Evolutionary conservation across 2,888 invertebrate genomes (phyloP).

Genomic region (Brachyptera putata): DNA sequence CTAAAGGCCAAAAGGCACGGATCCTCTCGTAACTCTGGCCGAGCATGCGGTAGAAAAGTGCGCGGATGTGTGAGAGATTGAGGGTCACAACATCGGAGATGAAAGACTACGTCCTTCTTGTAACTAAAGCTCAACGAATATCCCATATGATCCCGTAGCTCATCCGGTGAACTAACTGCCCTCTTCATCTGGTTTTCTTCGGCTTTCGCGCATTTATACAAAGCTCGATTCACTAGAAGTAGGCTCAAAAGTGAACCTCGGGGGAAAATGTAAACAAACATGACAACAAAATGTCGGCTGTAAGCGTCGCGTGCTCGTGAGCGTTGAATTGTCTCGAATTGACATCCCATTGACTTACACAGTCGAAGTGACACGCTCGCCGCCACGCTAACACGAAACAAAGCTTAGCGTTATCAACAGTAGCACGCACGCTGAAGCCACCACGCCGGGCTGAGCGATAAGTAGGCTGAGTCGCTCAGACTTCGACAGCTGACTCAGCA

Average conservation of each 20-base stretch:
- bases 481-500: too few species aligned
- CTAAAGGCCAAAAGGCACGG: slow-evolving; percentile 19
- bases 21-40: slow-evolving; percentile 20
- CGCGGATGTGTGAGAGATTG: slow-evolving; percentile 19
- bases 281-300: not conserved
- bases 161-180: slow-evolving; percentile 18
- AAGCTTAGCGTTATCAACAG: not conserved
- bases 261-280: not conserved
- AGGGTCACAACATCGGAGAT: slow-evolving; percentile 20
- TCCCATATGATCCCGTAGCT: slow-evolving; percentile 6
- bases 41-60: slow-evolving; percentile 7
- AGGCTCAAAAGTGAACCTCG: not conserved
- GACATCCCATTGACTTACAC: not conserved
- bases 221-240: not conserved
- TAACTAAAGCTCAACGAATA: slow-evolving; percentile 13
- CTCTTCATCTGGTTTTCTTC: too few species aligned
- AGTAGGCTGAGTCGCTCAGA: too few species aligned
- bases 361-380: not conserved
- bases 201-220: too few species aligned
- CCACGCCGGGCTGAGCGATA: not conserved
- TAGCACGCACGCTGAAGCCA: not conserved
- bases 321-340: not conserved
- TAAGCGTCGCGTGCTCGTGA: not conserved
- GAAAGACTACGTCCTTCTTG: slow-evolving; percentile 15
- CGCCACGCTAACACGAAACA: too few species aligned